Evolutionary conservation across 2,888 invertebrate species (phyloP).

Genomic region (Drosophila atripex): DNA sequence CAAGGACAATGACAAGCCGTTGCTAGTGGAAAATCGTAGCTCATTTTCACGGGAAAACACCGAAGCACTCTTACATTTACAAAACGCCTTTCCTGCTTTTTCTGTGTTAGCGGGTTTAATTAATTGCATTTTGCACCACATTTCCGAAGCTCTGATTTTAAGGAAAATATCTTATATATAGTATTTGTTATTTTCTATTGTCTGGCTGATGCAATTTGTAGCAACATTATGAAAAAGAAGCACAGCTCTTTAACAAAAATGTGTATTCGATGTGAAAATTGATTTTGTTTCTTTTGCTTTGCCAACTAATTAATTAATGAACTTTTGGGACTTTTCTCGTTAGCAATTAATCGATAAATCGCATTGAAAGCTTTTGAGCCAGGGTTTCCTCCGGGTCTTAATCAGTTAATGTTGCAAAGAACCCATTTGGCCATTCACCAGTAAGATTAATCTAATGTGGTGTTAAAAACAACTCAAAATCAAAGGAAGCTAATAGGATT

Average conservation of each 20-base stretch:
- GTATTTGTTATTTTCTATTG: constrained; percentile 60
- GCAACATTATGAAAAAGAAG: constrained; percentile 55
- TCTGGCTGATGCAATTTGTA: too few relatives aligned
- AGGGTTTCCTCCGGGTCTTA: not conserved
- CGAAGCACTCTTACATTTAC: constrained; percentile 18
- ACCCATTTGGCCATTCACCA: not conserved
- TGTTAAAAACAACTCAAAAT: not conserved
- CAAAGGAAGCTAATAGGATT: not conserved
- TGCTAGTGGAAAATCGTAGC: constrained; percentile 40
- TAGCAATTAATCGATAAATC: constrained; percentile 17
- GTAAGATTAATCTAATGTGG: not conserved
- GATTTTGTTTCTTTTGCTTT: not conserved
- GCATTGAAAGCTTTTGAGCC: not conserved
- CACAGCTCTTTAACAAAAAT: not conserved
- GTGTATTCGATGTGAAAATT: not conserved
- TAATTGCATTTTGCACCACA: constrained; percentile 71
- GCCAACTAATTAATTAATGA: constrained; percentile 47
- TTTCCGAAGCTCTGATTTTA: constrained; percentile 47
- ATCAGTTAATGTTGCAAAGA: constrained; percentile 19
- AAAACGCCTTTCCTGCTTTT: constrained; percentile 2
- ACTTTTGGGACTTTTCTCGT: constrained; percentile 21
- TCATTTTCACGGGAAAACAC: constrained; percentile 63
- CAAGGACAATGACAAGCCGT: constrained; percentile 55
- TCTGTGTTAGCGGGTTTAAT: constrained; percentile 65
- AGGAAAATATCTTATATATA: constrained; percentile 26